phyloP scores from a whole-genome alignment of 2,113 vertebrate genomes.

The Lanius collurio region DNA sequence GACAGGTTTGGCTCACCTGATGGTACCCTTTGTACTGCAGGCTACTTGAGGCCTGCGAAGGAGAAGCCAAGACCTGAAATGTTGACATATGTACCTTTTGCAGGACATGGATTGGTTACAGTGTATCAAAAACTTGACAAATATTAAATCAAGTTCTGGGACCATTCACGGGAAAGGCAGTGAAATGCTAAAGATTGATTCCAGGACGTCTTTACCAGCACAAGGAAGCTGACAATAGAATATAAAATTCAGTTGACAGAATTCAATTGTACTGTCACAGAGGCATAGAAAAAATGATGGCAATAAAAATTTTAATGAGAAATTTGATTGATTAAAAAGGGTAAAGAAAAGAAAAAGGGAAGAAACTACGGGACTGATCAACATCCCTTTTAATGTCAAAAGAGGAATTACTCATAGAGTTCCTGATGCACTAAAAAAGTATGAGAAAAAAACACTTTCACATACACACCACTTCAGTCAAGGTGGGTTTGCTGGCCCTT shows the following conservation, averaged over 20 bases:
- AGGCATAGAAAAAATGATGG: neutral
- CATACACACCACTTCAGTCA: neutral
- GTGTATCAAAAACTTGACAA: neutral
- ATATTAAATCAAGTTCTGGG: neutral
- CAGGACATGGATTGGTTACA: neutral
- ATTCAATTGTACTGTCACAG: neutral
- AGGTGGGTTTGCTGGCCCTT: neutral
- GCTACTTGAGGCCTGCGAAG: neutral
- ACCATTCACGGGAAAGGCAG: neutral
- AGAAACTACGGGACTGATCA: neutral
- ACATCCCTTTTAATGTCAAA: neutral
- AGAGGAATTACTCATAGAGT: neutral
- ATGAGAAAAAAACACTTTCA: neutral
- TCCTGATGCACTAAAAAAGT: neutral
- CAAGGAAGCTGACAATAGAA: neutral
- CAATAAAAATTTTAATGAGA: neutral
- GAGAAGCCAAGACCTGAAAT: neutral
- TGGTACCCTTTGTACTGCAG: neutral
- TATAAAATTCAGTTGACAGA: slow-evolving; percentile 1
- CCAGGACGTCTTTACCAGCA: neutral
- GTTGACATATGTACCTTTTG: neutral
- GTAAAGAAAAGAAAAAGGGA: neutral
- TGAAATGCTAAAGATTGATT: slow-evolving; percentile 5
- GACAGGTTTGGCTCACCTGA: neutral
- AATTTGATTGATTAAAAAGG: slow-evolving; percentile 4